A percentile compares a stretch with the other conserved stretches of the same genome.
These are phyloP conservation scores for Pecten maximus DNA, from an alignment of 2,888 invertebrate species.

Conservation along the genomic window DNA sequence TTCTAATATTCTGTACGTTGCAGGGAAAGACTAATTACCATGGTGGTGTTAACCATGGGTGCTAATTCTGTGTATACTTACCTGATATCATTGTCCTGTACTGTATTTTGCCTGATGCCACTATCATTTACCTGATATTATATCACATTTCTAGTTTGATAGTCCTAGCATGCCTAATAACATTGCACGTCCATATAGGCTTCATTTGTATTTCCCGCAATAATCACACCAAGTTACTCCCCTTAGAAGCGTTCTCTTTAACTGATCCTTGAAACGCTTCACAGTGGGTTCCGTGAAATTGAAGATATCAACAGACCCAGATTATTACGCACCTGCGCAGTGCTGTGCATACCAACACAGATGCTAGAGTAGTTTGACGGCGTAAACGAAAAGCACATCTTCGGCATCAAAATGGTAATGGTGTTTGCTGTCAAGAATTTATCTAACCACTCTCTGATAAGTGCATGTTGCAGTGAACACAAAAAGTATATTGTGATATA, in stretches of 20 bases:
- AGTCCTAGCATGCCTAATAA: too few relatives aligned
- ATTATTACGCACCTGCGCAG: conserved; percentile 20
- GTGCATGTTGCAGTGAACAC: too few relatives aligned
- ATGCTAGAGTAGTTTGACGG: conserved; percentile 2
- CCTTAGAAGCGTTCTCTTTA: not conserved
- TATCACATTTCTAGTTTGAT: too few relatives aligned
- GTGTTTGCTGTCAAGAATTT: not conserved
- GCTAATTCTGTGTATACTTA: too few relatives aligned
- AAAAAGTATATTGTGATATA: not conserved
- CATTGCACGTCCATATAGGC: too few relatives aligned
- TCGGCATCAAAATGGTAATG: conserved; percentile 23
- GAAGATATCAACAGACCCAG: not conserved
- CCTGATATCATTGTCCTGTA: too few relatives aligned
- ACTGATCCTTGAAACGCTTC: not conserved
- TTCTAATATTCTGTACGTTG: too few relatives aligned
- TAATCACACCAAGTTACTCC: not conserved
- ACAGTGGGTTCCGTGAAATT: not conserved
- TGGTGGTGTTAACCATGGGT: too few relatives aligned
- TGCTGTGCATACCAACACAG: conserved; percentile 29
- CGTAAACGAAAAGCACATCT: not conserved
- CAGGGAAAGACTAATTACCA: too few relatives aligned
- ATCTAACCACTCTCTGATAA: not conserved
- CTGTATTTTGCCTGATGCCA: too few relatives aligned
- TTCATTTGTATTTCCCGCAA: not conserved
- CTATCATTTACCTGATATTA: too few relatives aligned